phyloP scores from a whole-genome alignment of 2,888 invertebrate species.

The Calameuta filiformis region DNA sequence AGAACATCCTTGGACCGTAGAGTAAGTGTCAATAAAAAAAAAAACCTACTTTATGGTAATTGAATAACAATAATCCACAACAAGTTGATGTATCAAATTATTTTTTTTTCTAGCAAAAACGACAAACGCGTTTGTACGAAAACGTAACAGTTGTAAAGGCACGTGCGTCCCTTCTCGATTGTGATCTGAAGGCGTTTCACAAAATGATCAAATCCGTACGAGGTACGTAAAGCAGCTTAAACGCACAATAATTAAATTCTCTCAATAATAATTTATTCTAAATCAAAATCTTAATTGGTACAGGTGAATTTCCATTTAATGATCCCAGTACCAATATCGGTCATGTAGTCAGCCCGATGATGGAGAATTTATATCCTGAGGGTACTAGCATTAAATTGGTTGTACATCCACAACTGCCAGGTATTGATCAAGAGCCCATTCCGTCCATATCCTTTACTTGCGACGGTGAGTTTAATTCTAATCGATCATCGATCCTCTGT shows the following conservation, averaged over 20 bases:
- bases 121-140: constrained; percentile 77
- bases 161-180: constrained; percentile 76
- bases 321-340: constrained; percentile 87
- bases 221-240: constrained; percentile 69
- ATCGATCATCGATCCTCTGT: not conserved
- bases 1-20: constrained; percentile 62
- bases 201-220: constrained; percentile 84
- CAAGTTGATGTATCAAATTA: not conserved
- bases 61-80: not conserved
- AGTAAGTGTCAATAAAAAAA: constrained; percentile 39
- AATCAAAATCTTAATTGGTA: constrained; percentile 18
- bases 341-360: constrained; percentile 87
- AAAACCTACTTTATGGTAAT: not conserved
- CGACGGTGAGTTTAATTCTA: constrained; percentile 75
- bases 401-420: constrained; percentile 74
- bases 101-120: constrained; percentile 62
- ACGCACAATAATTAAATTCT: constrained; percentile 3
- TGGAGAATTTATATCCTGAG: constrained; percentile 81
- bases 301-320: constrained; percentile 78
- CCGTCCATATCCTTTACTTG: constrained; percentile 90
- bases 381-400: constrained; percentile 91
- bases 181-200: constrained; percentile 84
- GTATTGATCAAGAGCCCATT: constrained; percentile 69
- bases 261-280: constrained; percentile 21
- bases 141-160: constrained; percentile 74